A percentile compares a stretch with the other conserved stretches of the same genome.
Evolutionary conservation across 2,888 invertebrate genomes (phyloP).

Genomic region (Synergus laeviventris): DNA sequence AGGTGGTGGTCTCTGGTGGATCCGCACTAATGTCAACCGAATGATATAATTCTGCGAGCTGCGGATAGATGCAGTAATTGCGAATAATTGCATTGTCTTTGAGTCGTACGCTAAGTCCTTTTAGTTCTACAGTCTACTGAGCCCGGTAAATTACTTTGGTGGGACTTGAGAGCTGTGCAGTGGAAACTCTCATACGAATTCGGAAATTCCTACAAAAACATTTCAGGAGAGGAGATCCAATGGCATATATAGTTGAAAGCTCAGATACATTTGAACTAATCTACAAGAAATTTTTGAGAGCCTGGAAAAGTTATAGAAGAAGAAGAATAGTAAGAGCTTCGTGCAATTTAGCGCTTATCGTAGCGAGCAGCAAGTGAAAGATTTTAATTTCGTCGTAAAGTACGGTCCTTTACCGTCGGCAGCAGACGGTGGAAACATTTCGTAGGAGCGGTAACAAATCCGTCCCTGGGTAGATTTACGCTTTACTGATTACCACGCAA

Average conservation of each 20-base stretch:
- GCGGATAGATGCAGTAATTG: slow-evolving; percentile 74
- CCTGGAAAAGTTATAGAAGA: neutral
- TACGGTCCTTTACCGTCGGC: neutral
- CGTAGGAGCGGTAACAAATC: slow-evolving; percentile 53
- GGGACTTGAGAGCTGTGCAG: neutral
- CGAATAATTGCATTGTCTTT: slow-evolving; percentile 76
- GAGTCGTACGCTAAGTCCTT: slow-evolving; percentile 69
- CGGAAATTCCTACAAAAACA: neutral
- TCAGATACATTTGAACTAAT: too few relatives aligned
- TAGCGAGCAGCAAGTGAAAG: slow-evolving; percentile 14
- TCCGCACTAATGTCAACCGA: slow-evolving; percentile 70
- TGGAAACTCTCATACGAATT: slow-evolving; percentile 5
- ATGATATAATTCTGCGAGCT: slow-evolving; percentile 73
- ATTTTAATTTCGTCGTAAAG: slow-evolving; percentile 38
- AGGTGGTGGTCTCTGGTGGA: slow-evolving; percentile 49
- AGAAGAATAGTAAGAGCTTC: neutral
- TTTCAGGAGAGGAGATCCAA: neutral
- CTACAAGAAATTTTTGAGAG: too few relatives aligned
- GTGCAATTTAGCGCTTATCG: slow-evolving; percentile 6
- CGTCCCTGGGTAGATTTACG: slow-evolving; percentile 57
- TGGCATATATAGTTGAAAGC: neutral
- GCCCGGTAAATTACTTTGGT: neutral
- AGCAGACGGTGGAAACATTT: slow-evolving; percentile 30
- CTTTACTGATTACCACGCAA: slow-evolving; percentile 61
- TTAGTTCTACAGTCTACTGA: slow-evolving; percentile 46